Evolutionary conservation across 2,113 vertebrate genomes (phyloP), one percentile per base, ranked within the genome.

Genomic region (Macquaria australasica): DNA sequence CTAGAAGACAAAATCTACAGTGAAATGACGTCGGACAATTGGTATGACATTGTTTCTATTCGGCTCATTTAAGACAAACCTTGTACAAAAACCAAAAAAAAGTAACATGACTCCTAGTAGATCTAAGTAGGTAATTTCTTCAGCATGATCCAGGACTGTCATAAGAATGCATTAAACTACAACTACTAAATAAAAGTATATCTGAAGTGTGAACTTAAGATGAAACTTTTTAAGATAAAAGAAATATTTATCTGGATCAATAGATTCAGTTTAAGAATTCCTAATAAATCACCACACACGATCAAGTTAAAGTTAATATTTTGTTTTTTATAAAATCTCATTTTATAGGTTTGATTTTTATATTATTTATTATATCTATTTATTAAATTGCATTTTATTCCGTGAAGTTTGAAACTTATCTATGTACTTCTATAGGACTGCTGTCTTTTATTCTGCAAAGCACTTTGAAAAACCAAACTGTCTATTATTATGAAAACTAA

Each of bases 401-500:
- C 31, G 21, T 3, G 1, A 16, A 20, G 23, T 39, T 59, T 74
- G 4, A 64, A 56, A 68, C 1, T 1, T 10, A 20, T 60, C 39
- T 18, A 4, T n/a, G 4, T 1, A n/a, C 18, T 37, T 37, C 14
- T 20, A 3, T 25, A 4, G 8, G 25, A 78, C 25, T 18, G 8
- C 34, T 60, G 41, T 62, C n/a, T 25, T 53, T 25, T 28, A 34
- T 66, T 12, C 11, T 43, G 23, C 48, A 34, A 37, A 43, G 9
- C 34, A 50, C n/a, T 50, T 59, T 80, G 58, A 3, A 39, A 71
- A 66, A 63, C 23, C 3, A 75, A 48, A 39, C 12, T 12, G 37
- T 73, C 72, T 60, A 12, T 69, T 74, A 71, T 85, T 73, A 70
- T 73, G 21, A 84, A 87, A 86, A 87, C 88, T 82, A 81, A 85